Base-by-base conservation (phyloP, 2,888 invertebrate species). In the Pyrochroa serraticornis region DNA sequence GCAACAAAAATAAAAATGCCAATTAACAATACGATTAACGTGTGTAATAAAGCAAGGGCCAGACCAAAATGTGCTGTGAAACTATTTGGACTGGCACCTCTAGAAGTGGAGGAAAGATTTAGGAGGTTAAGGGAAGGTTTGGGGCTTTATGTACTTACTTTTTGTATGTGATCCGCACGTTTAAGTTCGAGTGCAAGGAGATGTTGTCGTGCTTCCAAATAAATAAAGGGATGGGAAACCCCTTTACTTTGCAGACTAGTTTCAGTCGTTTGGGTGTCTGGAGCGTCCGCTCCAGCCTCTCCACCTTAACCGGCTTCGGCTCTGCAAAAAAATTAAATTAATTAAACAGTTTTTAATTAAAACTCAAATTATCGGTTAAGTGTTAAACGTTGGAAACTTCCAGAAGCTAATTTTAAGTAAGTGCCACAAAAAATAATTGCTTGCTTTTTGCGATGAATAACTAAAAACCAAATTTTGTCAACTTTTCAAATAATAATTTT, bases 121-220 rank as follows among this genome's bases (percentile, higher is more conserved):
- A 22, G 31, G 6, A 30, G 39, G 50, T 6, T 34, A 46, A 12
- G n/a, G 36, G 12, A 46, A 34, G 34, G 13, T 9, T 7, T 13
- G 31, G 10, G 9, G 30, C 12, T 54, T 58, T 5, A 22, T 22
- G 22, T 64, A 76, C 79, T 78, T 75, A 86, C 86, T 85, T 87
- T 79, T 82, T 86, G 75, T 82, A 83, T 72, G 83, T 84, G 81
- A 87, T 85, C 79, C 83, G 83, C 75, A 83, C 82, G 72, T 83
- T 79, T 66, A 81, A 80, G 62, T 83, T 82, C 57, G 84, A 84
- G 72, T 84, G 85, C 69, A 88, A 82, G 53, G 84, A 82, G 67
- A 85, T 84, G 70, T 87, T 87, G 82, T 91, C 87, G 80, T 88
- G 88, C 81, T 86, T 89, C 94, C 94, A 95, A 70, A 88, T 85